Base-by-base conservation (phyloP, 1,140 invertebrate species). In the Ceratina calcarata region DNA sequence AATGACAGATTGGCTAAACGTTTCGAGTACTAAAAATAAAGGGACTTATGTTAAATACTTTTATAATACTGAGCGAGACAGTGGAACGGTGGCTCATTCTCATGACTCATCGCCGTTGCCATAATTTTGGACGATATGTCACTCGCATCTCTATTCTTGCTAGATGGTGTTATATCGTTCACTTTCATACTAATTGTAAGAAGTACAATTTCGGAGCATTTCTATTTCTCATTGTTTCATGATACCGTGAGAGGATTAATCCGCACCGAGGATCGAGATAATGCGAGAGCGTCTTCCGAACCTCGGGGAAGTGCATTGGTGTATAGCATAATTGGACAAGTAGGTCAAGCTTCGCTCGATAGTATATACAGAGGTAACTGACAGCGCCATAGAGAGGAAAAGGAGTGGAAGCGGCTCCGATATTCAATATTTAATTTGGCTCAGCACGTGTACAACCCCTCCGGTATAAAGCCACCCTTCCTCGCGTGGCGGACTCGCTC, bases 391-490 rank as follows among this genome's bases (percentile, higher is more conserved):
- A 45, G 37, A 45, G 37, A 45, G 37, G 6, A 45, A 6, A 45
- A 45, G 37, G 24, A 57, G 24, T 69, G 72, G 51, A 75, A 58
- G 66, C 64, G 45, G 78, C 80, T 87, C 37, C 85, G 87, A 89
- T 89, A 88, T 89, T 89, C 88, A 85, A 88, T 89, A 89, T 87
- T 88, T 89, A 89, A 89, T 89, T 89, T 88, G 81, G 72, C 76
- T 76, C 75, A 51, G 61, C 49, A 57, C 60, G 64, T 73, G 70
- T 80, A 60, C 65, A 65, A 60, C 58, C 57, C 74, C 37, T 20
- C 3, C 66, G 57, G 20, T 70, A 57, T 66, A 73, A 61, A 58
- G 57, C 62, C 64, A 69, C 62, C 20, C 22, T 51, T 51, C 55
- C 37, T 57, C 37, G 37, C 37, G 37, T 45, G 37, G 27, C 10